These are phyloP conservation scores for Stenichneumon culpator DNA, from an alignment of 2,888 invertebrate species.

Conservation along the genomic window DNA sequence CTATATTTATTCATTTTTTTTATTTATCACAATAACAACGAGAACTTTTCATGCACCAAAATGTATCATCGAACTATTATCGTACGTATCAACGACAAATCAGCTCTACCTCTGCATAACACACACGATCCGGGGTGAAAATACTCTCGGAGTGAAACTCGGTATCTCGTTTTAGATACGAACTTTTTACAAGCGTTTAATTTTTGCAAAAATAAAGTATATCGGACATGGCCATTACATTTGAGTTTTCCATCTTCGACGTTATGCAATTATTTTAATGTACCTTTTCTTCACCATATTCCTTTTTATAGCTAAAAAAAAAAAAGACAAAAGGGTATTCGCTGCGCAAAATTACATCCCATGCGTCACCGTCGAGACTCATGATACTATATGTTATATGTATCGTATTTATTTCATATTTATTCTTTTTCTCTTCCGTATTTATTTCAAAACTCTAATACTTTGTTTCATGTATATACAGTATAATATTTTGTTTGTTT, in stretches of 20 bases:
- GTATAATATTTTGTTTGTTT: too few relatives aligned
- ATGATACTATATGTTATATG: too few relatives aligned
- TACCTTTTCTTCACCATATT: background rate
- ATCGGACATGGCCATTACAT: background rate
- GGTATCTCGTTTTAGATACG: slow-evolving; percentile 77
- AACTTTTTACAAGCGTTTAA: slow-evolving; percentile 65
- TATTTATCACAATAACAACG: background rate
- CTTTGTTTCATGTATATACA: too few relatives aligned
- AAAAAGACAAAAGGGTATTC: background rate
- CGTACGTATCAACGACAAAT: background rate
- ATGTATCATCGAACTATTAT: background rate
- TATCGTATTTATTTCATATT: too few relatives aligned
- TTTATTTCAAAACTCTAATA: too few relatives aligned
- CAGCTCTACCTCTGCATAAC: background rate
- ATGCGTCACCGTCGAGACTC: too few relatives aligned
- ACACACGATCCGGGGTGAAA: slow-evolving; percentile 31
- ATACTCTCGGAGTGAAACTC: slow-evolving; percentile 71
- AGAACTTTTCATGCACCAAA: background rate
- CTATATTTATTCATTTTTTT: too few relatives aligned
- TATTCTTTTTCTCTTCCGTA: too few relatives aligned
- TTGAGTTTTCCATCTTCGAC: background rate
- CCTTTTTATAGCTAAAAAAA: too few relatives aligned
- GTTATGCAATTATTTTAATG: background rate
- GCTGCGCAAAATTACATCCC: too few relatives aligned
- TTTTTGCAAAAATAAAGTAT: background rate